Percentiles rank a stretch among this genome's conserved stretches.
These are phyloP conservation scores for Eciton burchellii DNA, from an alignment of 1,140 invertebrate species.

Conservation along the genomic window DNA sequence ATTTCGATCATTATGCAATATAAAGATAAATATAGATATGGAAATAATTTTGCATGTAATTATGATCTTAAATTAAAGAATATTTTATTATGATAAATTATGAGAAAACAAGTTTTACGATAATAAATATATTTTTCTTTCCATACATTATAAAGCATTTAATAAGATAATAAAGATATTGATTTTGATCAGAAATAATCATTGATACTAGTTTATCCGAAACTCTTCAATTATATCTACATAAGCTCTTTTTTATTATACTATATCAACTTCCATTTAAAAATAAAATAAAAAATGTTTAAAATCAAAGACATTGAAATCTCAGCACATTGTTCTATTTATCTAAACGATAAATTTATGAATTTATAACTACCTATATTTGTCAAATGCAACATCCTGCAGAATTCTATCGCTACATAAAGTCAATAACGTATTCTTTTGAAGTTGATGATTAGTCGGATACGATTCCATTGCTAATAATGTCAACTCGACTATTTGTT, in stretches of 20 bases:
- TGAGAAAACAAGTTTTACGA: background rate
- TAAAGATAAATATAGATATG: background rate
- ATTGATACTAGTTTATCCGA: slow-evolving; percentile 17
- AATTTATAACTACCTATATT: slow-evolving; percentile 84
- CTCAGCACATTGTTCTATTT: slow-evolving; percentile 10
- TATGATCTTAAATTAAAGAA: background rate
- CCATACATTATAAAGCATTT: background rate
- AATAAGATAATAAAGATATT: no score
- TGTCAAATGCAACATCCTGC: slow-evolving; percentile 91
- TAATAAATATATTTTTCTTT: background rate
- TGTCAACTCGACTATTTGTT: slow-evolving; percentile 89
- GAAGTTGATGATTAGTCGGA: slow-evolving; percentile 90
- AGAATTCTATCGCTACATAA: slow-evolving; percentile 93
- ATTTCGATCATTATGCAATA: background rate
- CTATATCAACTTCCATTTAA: slow-evolving; percentile 36
- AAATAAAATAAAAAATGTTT: slow-evolving; percentile 1
- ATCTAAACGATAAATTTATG: slow-evolving; percentile 18
- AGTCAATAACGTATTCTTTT: slow-evolving; percentile 92
- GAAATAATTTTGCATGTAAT: slow-evolving; percentile 9
- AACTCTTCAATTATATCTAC: slow-evolving; percentile 9
- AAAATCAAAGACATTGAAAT: slow-evolving; percentile 29
- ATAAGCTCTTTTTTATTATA: background rate
- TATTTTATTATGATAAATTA: background rate
- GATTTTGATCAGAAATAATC: no score
- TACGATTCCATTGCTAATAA: slow-evolving; percentile 91